Base-by-base conservation (phyloP, 2,113 vertebrate genomes). In the Phrynosoma platyrhinos region DNA sequence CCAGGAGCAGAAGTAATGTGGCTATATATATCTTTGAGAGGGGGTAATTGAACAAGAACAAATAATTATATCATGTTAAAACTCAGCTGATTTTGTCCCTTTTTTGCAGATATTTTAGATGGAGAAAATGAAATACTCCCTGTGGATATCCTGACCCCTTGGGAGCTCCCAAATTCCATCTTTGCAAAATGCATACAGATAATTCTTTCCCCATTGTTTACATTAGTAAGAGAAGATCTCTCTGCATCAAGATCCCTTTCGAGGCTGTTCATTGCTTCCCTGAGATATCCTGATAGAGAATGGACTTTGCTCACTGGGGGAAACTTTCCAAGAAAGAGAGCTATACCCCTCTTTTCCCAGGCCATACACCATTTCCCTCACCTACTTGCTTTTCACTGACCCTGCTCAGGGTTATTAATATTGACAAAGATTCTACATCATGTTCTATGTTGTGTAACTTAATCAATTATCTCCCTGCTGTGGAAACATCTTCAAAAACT, bases 11-110 rank as follows among this genome's bases (percentile, higher is more conserved):
- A 79, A 32, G 42, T 69, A 77, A 88, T 78, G 42, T 62, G 47
- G 77, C 58, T 69, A 14, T 69, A 88, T 68, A 40, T 62, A 69
- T 20, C 30, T 74, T 62, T 62, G 30, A 40, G 32, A 9, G 53
- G 30, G 30, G 40, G 10, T 3, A 10, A 14, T 20, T 16, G 74
- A 75, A 84, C n/a, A 14, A 53, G 84, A 69, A 86, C 75, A 52
- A 86, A 86, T 32, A 53, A 79, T 40, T 86, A 86, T 79, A 79
- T 69, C 84, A 79, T 14, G 14, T 68, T 79, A 86, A 32, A 47
- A 76, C 47, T 69, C 0, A 6, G 30, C 5, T 23, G 62, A 23
- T 52, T 86, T 79, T 32, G 16, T 14, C 23, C 68, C 68, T n/a
- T 52, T 32, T 12, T 68, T 68, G 36, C 10, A 42, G 32, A 3